Conservation (phyloP, 2,113 vertebrate species). For the Octodon degus region DNA sequence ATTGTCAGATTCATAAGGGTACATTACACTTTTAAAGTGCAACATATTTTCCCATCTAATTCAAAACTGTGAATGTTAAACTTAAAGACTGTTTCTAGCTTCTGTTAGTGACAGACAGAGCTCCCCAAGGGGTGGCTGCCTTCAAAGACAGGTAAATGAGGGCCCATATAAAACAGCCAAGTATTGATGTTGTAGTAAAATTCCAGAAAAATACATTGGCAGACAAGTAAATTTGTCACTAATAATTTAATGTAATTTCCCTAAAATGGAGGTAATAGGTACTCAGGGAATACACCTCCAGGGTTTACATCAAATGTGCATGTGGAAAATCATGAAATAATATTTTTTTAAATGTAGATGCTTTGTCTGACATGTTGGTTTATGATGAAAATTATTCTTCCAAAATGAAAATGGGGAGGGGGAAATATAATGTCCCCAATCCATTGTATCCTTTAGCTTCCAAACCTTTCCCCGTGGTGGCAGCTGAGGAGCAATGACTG, state of each 20-base stretch:
- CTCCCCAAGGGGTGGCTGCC: conserved; percentile 90
- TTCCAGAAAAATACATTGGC: conserved; percentile 92
- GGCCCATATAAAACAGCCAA: conserved; percentile 89
- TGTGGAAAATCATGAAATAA: conserved; percentile 88
- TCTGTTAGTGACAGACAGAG: conserved; percentile 87
- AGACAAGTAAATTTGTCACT: conserved; percentile 93
- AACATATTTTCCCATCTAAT: conserved; percentile 84
- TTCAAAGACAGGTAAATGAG: conserved; percentile 90
- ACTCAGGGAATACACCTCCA: conserved; percentile 90
- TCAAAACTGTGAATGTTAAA: conserved; percentile 86
- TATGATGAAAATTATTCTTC: conserved; percentile 86
- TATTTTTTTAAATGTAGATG: conserved; percentile 86
- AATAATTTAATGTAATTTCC: conserved; percentile 93
- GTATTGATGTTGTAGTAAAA: conserved; percentile 92
- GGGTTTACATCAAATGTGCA: conserved; percentile 89
- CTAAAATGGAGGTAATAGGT: conserved; percentile 92
- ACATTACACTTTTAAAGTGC: conserved; percentile 81
- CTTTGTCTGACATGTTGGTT: conserved; percentile 89
- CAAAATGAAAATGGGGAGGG: conserved; percentile 84
- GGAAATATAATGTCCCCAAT: conserved; percentile 68
- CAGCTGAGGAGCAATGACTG: conserved; percentile 57
- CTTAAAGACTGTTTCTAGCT: conserved; percentile 85
- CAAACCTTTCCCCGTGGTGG: conserved; percentile 66
- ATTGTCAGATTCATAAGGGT: conserved; percentile 73
- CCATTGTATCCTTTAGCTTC: conserved; percentile 36